Evolutionary conservation across 1,140 invertebrate genomes (phyloP).

Genomic region (silkworm (Bombyx mori)): DNA sequence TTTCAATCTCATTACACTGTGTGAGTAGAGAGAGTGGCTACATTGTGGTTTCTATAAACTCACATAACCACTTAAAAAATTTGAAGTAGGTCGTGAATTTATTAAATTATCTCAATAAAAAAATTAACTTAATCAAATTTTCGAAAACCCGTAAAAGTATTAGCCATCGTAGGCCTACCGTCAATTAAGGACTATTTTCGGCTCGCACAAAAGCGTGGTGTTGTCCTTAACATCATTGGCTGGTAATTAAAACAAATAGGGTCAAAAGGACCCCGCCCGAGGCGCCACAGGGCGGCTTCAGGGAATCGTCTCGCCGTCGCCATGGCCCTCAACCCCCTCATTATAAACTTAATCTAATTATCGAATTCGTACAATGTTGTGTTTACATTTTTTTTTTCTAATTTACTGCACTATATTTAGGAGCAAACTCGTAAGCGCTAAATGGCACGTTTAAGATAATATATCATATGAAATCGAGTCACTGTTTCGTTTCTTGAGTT

Average conservation of each 20-base stretch:
- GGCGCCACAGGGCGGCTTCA: conserved; percentile 57
- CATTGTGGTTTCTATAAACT: too few species aligned
- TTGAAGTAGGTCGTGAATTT: too few species aligned
- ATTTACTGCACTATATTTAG: conserved; percentile 66
- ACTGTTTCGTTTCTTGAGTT: conserved; percentile 41
- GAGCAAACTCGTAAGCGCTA: conserved; percentile 63
- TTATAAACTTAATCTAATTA: conserved; percentile 71
- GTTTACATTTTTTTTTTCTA: conserved; percentile 69
- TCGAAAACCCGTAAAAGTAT: too few species aligned
- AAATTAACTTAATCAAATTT: too few species aligned
- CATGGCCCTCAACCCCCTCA: conserved; percentile 50
- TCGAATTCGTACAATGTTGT: conserved; percentile 70
- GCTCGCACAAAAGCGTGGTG: conserved; percentile 53
- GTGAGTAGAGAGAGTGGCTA: too few species aligned
- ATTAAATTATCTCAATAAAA: too few species aligned
- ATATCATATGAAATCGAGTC: conserved; percentile 61
- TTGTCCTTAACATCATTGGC: conserved; percentile 60
- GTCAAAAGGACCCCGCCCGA: conserved; percentile 56
- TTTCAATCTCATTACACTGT: too few species aligned
- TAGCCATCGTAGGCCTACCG: conserved; percentile 29
- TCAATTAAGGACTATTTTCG: conserved; percentile 62
- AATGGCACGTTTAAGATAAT: conserved; percentile 68
- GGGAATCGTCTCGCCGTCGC: conserved; percentile 56
- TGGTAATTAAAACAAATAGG: conserved; percentile 70
- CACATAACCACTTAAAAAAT: too few species aligned